Evolutionary conservation across 2,113 vertebrate species (phyloP).

Genomic region (Leuciscus idus): DNA sequence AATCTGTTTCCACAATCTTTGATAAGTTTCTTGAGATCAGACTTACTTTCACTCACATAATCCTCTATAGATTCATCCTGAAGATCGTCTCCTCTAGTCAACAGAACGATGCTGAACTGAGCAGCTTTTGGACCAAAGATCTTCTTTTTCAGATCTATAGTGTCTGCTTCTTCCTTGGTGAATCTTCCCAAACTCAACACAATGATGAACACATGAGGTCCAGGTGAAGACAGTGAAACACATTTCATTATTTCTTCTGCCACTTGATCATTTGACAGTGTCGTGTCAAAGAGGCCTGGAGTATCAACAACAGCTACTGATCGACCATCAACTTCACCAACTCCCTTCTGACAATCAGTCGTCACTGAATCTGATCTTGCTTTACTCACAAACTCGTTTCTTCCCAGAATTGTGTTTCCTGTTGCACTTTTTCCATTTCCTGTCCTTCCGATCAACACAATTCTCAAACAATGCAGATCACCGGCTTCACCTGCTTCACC

Average conservation of each 20-base stretch:
- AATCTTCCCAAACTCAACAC: not conserved
- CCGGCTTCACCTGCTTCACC: not conserved
- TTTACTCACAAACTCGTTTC: too few relatives aligned
- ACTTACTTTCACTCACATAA: not conserved
- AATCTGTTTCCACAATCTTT: too few relatives aligned
- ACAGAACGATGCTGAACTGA: slow-evolving; percentile 30
- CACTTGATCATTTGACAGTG: not conserved
- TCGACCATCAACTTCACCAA: not conserved
- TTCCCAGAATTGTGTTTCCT: not conserved
- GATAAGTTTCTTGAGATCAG: not conserved
- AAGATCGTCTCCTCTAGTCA: slow-evolving; percentile 20
- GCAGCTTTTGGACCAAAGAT: not conserved
- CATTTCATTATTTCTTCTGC: not conserved
- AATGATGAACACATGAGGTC: not conserved
- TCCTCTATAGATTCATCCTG: not conserved
- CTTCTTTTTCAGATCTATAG: not conserved
- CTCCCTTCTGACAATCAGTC: not conserved
- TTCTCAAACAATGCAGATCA: not conserved
- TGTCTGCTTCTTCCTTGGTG: not conserved
- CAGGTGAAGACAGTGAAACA: not conserved
- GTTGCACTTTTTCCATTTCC: not conserved
- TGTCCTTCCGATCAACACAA: not conserved
- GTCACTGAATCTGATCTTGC: not conserved
- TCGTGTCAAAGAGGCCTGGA: not conserved
- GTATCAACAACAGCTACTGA: slow-evolving; percentile 2